These are phyloP conservation scores for Sipha flava DNA, from an alignment of 1,140 invertebrate genomes.

Conservation along the genomic window DNA sequence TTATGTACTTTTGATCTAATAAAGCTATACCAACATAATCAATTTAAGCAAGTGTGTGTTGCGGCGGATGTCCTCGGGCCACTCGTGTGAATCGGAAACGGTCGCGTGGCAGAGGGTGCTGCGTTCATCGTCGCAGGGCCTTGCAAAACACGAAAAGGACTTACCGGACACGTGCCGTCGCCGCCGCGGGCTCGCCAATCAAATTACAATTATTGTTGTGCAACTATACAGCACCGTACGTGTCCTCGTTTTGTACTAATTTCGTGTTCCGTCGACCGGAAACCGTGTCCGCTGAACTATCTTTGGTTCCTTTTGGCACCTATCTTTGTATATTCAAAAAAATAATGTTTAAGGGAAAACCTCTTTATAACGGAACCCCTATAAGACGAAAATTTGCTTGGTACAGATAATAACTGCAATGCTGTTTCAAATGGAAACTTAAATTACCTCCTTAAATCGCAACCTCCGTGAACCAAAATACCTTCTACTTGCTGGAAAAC, in stretches of 20 bases:
- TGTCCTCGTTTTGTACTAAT: background rate
- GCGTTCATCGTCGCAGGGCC: background rate
- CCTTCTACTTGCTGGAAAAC: too few relatives aligned
- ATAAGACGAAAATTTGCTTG: too few relatives aligned
- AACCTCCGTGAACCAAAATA: too few relatives aligned
- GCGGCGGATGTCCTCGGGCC: conserved; percentile 19
- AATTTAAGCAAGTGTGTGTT: conserved; percentile 15
- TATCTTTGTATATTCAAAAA: too few relatives aligned
- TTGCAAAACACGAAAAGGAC: conserved; percentile 2
- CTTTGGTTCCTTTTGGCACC: too few relatives aligned
- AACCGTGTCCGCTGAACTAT: background rate
- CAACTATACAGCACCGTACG: background rate
- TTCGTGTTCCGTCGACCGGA: background rate
- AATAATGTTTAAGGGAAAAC: too few relatives aligned
- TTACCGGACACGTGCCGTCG: conserved; percentile 1
- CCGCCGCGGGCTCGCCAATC: conserved; percentile 20
- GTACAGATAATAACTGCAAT: too few relatives aligned
- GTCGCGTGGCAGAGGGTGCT: conserved; percentile 10
- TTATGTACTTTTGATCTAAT: background rate
- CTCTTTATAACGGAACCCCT: too few relatives aligned
- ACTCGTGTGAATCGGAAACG: conserved; percentile 28
- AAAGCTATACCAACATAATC: conserved; percentile 23
- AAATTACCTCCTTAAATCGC: too few relatives aligned
- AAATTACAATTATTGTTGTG: conserved; percentile 19
- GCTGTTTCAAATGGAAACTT: too few relatives aligned